Evolutionary conservation across 2,113 vertebrate species (phyloP).

Genomic region (Nettapus auritus): DNA sequence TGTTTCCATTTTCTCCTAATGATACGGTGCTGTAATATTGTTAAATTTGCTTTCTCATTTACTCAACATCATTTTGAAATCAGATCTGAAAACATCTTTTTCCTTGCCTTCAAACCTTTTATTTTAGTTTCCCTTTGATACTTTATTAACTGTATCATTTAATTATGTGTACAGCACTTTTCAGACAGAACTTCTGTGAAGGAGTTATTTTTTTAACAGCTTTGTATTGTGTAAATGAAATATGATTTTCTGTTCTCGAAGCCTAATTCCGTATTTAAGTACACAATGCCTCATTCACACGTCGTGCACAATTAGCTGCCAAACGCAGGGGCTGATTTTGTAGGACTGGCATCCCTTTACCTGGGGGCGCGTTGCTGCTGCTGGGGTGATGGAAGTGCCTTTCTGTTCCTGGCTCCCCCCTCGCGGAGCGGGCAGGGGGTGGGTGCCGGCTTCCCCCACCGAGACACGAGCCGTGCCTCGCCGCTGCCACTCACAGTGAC

Average conservation of each 20-base stretch:
- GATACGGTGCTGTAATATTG: slow-evolving; percentile 6
- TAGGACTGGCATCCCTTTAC: rapidly evolving
- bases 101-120: slow-evolving; percentile 22
- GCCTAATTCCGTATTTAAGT: background rate
- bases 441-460: rapidly evolving
- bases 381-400: rapidly evolving
- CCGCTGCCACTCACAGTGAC: background rate
- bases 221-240: background rate
- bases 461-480: rapidly evolving
- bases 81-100: slow-evolving; percentile 40
- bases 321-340: background rate
- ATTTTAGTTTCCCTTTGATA: slow-evolving; percentile 38
- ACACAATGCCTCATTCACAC: background rate
- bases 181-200: background rate
- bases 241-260: background rate
- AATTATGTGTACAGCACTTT: background rate
- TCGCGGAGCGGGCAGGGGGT: background rate
- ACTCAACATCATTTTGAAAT: slow-evolving; percentile 42
- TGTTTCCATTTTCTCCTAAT: slow-evolving; percentile 34
- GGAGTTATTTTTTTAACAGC: background rate
- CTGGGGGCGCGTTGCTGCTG: background rate
- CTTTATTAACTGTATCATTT: slow-evolving; percentile 34
- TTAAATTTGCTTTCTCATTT: slow-evolving; percentile 19
- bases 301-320: background rate
- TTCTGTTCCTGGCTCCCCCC: rapidly evolving